Evolutionary conservation across 2,797 vertebrate species (phyloP).

Genomic region (Hemitrygon akajei): DNA sequence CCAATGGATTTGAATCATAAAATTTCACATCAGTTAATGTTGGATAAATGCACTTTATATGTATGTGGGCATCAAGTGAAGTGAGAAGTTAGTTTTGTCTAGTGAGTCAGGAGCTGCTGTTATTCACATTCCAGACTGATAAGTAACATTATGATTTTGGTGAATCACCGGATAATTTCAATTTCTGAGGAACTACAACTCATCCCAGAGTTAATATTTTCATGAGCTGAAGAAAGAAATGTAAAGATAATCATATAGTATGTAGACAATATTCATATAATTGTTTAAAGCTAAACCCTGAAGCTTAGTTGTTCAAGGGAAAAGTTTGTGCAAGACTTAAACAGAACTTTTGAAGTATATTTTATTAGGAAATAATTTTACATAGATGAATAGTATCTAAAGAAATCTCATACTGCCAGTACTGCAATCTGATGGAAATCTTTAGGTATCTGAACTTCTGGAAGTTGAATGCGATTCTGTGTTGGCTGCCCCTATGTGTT

Average conservation of each 20-base stretch:
- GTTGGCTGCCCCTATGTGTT: not conserved
- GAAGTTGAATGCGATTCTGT: conserved; percentile 16
- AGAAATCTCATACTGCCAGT: not conserved
- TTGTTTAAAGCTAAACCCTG: not conserved
- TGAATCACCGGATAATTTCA: not conserved
- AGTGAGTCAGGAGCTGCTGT: not conserved
- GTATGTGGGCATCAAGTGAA: not conserved
- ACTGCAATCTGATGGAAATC: not conserved
- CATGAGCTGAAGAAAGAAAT: not conserved
- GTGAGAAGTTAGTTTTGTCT: not conserved
- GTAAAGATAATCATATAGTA: not conserved
- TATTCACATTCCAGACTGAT: not conserved
- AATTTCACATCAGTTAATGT: not conserved
- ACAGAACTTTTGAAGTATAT: not conserved
- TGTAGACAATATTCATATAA: not conserved
- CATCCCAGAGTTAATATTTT: not conserved
- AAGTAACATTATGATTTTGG: not conserved
- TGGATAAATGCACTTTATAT: not conserved
- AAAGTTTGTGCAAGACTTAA: not conserved
- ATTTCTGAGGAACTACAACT: not conserved
- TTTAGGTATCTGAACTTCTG: not conserved
- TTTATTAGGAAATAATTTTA: not conserved
- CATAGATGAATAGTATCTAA: not conserved
- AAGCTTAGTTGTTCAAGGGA: not conserved
- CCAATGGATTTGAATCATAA: not conserved